Base-by-base conservation (phyloP, 2,797 vertebrate genomes). In the Melopsittacus undulatus region DNA sequence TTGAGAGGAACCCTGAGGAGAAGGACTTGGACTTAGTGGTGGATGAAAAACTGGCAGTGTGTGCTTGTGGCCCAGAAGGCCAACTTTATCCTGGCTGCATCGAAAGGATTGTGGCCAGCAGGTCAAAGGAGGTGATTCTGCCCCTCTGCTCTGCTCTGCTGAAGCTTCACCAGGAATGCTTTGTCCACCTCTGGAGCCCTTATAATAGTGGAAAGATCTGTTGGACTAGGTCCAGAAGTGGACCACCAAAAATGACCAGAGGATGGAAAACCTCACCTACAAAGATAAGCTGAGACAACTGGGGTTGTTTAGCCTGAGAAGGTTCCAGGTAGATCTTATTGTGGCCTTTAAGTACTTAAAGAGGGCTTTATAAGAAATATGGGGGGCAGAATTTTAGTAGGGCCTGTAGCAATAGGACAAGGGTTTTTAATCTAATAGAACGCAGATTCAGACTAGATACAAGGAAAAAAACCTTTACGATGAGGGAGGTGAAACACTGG, bases 361-460 rank as follows among this genome's bases (percentile, higher is more conserved):
- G 5, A 11, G 3, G 4, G 1, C 9, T 18, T 18, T 52, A 21
- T 26, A 30, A 48, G 34, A 69, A 64, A n/a, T 34, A 59, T 26
- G 4, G 10, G 10, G 7, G 2, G 45, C 29, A 76, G 3, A 32
- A 10, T n/a, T 81, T 82, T 26, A 63, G 38, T 12, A 32, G 30
- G 51, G 5, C 7, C 4, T 38, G 3, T 23, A 16, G 19, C 2
- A 1, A n/a, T 10, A 66, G 10, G 9, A 48, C 5, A 32, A 73
- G 3, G 8, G 3, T 3, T 62, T 86, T 69, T 48, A 80, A 86
- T 34, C 5, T 10, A 32, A 66, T 45, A 40, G 9, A 56, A 10
- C 3, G 0, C 36, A 17, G 38, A 27, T 52, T 72, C 6, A 59
- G 52, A 46, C 9, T 12, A 69, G 32, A 66, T 17, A 26, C 5